Base-by-base conservation (phyloP, 2,113 vertebrate genomes). In the Cariama cristata region DNA sequence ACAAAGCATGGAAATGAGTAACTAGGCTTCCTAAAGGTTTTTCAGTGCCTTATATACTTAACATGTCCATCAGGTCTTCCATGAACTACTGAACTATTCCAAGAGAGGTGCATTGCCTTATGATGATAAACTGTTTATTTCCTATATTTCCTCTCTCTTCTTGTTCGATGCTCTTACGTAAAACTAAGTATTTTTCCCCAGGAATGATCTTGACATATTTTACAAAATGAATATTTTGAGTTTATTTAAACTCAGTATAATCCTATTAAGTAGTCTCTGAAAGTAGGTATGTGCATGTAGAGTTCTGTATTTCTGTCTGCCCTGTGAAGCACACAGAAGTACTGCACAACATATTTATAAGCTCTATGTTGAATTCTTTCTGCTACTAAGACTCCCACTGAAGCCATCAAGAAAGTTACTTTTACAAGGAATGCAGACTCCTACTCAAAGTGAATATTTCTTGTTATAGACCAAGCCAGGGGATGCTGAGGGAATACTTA, bases 381-480 rank as follows among this genome's bases (percentile, higher is more conserved):
- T 96, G 52, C 45, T 74, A 13, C 38, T 88, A 72, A 86, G 67
- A 69, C 74, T 93, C 82, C 79, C 74, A 88, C 82, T 74, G 92
- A 94, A 96, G 62, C 63, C 72, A 88, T 93, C 88, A 90, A 93
- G 40, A 38, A 86, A 86, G 92, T 77, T 88, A 73, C 79, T 92
- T 92, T 92, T 63, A 92, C 95, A 92, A 92, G 71, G 47, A 94
- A 71, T 49, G 32, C 23, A 84, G 59, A 59, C 79, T 88, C 72
- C 68, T 77, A 80, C 85, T 92, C 90, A 93, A 93, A 96, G 63
- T 63, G 90, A 95, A 66, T 90, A 88, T 92, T 96, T 92, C 45
- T 76, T 88, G 42, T 76, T 93, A 86, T 12, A 92, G 58, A 71
- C 42, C 82, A 86, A 91, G 53, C 38, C 33, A 83, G 32, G 5